A percentile compares a stretch with the other conserved stretches of the same genome.
Conservation (phyloP, 2,113 vertebrate genomes). For the Coptodon bakossiorum region DNA sequence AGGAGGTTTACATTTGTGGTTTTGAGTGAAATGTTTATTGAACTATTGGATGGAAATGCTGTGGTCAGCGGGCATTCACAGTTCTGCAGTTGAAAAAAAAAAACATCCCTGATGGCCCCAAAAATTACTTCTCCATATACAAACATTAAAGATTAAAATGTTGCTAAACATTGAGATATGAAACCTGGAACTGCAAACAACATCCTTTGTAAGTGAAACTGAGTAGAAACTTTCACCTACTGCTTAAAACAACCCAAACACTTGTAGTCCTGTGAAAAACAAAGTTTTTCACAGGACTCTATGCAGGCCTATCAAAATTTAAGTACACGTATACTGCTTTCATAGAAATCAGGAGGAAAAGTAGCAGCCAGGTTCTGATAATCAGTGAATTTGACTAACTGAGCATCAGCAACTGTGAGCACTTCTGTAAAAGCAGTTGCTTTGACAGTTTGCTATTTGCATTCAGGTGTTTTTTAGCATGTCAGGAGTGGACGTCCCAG, state of each 20-base stretch:
- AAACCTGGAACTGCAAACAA: neutral
- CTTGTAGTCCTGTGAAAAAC: neutral
- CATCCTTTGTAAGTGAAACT: neutral
- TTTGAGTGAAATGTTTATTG: neutral
- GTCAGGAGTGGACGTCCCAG: neutral
- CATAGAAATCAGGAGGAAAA: neutral
- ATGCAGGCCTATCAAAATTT: neutral
- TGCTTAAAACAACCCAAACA: neutral
- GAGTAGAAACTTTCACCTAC: neutral
- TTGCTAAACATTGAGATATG: neutral
- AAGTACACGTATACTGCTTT: neutral
- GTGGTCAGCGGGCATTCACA: neutral
- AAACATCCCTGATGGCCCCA: neutral
- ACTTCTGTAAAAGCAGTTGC: neutral
- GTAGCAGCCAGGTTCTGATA: neutral
- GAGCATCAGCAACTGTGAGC: neutral
- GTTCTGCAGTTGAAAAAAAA: neutral
- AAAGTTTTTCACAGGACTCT: neutral
- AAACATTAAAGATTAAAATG: neutral
- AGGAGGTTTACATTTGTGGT: neutral
- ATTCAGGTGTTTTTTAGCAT: neutral
- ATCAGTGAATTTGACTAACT: neutral
- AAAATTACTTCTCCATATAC: neutral
- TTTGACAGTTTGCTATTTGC: neutral
- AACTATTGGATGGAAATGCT: neutral